These are phyloP conservation scores for Diachasma alloeum DNA, from an alignment of 1,140 invertebrate genomes.

Conservation along the genomic window DNA sequence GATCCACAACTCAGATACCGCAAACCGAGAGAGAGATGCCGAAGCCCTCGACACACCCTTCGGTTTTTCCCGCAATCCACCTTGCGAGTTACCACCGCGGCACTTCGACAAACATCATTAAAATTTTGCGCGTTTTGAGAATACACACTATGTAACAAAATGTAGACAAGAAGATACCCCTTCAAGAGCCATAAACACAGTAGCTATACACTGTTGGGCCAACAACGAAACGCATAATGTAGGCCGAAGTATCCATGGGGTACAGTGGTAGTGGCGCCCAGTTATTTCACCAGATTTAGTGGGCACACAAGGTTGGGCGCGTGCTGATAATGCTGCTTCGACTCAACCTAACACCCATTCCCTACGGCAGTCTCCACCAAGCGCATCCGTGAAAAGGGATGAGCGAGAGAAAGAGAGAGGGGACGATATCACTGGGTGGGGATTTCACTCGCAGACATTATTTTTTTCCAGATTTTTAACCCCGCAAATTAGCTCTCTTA, in stretches of 20 bases:
- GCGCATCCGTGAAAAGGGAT: background rate
- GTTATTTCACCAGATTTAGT: conserved; percentile 61
- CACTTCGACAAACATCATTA: background rate
- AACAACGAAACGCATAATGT: conserved; percentile 1
- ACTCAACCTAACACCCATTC: conserved; percentile 20
- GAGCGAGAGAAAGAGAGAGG: background rate
- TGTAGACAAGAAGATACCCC: background rate
- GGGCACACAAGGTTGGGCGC: conserved; percentile 57
- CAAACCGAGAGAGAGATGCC: too few species aligned
- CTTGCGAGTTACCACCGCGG: too few species aligned
- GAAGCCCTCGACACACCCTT: too few species aligned
- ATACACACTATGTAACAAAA: background rate
- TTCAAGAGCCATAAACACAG: background rate
- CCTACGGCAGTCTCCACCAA: background rate
- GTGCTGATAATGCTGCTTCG: conserved; percentile 62
- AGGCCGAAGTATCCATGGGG: background rate
- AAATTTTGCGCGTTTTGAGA: conserved; percentile 1
- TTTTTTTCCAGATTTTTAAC: background rate
- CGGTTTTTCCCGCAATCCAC: background rate
- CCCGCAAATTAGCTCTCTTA: background rate
- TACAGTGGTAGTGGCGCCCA: background rate
- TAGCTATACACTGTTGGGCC: background rate
- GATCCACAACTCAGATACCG: too few species aligned
- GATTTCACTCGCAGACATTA: background rate
- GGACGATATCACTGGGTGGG: background rate